phyloP scores from a whole-genome alignment of 1,140 invertebrate genomes.

The Cyphomyrmex costatus region DNA sequence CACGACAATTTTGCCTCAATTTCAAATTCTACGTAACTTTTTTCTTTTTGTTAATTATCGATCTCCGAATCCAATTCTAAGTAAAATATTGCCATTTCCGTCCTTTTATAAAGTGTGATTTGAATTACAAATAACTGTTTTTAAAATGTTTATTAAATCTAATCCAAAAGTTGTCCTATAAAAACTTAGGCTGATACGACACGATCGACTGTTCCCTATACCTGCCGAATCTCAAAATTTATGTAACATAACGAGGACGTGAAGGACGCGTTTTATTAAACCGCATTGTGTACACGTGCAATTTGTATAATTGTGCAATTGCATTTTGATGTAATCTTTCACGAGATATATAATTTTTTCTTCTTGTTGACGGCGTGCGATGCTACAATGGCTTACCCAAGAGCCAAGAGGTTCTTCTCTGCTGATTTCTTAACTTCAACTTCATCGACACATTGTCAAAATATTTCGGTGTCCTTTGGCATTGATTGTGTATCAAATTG shows the following conservation, averaged over 20 bases:
- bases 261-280: conserved; percentile 17
- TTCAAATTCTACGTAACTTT: too few species aligned
- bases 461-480: neutral
- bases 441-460: neutral
- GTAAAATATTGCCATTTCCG: too few species aligned
- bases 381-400: neutral
- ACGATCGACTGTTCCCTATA: neutral
- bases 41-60: too few species aligned
- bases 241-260: conserved; percentile 53
- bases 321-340: neutral
- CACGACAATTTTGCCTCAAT: too few species aligned
- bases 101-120: too few species aligned
- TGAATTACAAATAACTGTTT: too few species aligned
- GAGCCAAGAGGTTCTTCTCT: neutral
- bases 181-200: too few species aligned
- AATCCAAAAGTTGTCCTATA: too few species aligned
- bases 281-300: conserved; percentile 44
- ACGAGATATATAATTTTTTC: conserved; percentile 7
- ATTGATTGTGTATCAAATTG: conserved; percentile 31
- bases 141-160: too few species aligned
- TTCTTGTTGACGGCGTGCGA: neutral
- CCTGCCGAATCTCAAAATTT: conserved; percentile 48
- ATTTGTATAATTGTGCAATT: conserved; percentile 36
- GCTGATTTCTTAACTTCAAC: too few species aligned
- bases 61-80: too few species aligned